These are phyloP conservation scores for Morelia viridis DNA, from an alignment of 2,797 vertebrate species.

Conservation along the genomic window DNA sequence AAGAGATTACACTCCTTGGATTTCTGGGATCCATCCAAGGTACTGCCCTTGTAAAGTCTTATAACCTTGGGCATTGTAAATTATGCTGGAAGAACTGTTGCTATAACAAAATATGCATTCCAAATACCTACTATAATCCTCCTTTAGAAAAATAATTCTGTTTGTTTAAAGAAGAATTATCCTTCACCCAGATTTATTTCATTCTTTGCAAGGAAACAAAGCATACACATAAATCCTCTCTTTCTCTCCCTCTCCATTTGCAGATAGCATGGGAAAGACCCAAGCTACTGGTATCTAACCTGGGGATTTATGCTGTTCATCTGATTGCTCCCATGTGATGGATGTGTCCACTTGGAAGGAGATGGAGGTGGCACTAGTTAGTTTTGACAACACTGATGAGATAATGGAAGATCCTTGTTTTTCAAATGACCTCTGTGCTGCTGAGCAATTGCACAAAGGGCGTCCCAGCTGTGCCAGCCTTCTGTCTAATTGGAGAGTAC, in stretches of 20 bases:
- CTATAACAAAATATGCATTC: accelerated
- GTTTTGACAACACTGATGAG: slow-evolving; percentile 90
- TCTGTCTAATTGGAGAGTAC: slow-evolving; percentile 86
- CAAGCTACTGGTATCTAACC: slow-evolving; percentile 32
- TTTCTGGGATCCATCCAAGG: neutral
- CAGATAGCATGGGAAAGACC: slow-evolving; percentile 60
- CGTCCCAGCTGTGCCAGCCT: slow-evolving; percentile 82
- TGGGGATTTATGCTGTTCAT: slow-evolving; percentile 62
- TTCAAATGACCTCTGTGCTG: slow-evolving; percentile 77
- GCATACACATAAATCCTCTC: slow-evolving; percentile 8
- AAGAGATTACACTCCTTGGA: neutral
- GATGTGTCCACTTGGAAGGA: slow-evolving; percentile 75
- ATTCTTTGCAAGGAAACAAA: accelerated
- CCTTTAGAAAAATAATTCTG: accelerated
- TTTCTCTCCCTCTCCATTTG: slow-evolving; percentile 51
- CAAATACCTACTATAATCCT: neutral
- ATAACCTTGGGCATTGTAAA: neutral
- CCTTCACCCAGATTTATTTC: neutral
- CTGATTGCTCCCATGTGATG: slow-evolving; percentile 71
- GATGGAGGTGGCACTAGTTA: slow-evolving; percentile 94
- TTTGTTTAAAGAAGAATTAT: neutral
- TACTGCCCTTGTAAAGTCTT: slow-evolving; percentile 15
- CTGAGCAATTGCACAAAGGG: slow-evolving; percentile 74
- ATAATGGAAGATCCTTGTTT: slow-evolving; percentile 85
- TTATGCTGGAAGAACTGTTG: neutral